A percentile compares a stretch with the other conserved stretches of the same genome.
Conservation (phyloP, 2,797 vertebrate genomes). For the Sebastes taczanowskii region DNA sequence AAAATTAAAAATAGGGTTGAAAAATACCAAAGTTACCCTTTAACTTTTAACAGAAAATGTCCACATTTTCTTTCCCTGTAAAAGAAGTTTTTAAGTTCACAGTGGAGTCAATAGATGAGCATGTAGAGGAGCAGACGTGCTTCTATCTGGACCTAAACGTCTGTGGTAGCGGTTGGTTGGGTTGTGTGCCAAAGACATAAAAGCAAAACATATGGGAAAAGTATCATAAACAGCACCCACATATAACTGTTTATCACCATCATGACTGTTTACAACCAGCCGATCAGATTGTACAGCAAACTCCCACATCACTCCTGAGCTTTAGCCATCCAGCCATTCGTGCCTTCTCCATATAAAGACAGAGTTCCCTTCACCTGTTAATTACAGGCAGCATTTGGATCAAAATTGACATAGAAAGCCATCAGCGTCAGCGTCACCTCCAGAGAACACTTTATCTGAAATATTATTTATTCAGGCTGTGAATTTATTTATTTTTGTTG, state of each 20-base stretch:
- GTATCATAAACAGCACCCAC: background rate
- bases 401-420: constrained; percentile 49
- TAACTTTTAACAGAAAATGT: background rate
- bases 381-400: constrained; percentile 45
- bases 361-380: constrained; percentile 24
- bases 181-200: constrained; percentile 61
- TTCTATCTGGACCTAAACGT: background rate
- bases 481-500: constrained; percentile 48
- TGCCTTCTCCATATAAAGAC: constrained; percentile 78
- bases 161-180: background rate
- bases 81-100: background rate
- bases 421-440: constrained; percentile 30
- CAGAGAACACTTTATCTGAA: constrained; percentile 45
- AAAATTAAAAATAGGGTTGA: background rate
- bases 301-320: constrained; percentile 65
- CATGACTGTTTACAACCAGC: constrained; percentile 59
- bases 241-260: constrained; percentile 8
- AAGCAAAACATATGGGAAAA: background rate
- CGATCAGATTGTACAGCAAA: constrained; percentile 50
- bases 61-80: background rate
- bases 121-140: background rate
- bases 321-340: constrained; percentile 85
- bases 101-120: background rate
- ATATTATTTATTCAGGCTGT: constrained; percentile 40
- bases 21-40: background rate